These are phyloP conservation scores for Brenthis ino DNA, from an alignment of 2,888 invertebrate genomes.

Conservation along the genomic window DNA sequence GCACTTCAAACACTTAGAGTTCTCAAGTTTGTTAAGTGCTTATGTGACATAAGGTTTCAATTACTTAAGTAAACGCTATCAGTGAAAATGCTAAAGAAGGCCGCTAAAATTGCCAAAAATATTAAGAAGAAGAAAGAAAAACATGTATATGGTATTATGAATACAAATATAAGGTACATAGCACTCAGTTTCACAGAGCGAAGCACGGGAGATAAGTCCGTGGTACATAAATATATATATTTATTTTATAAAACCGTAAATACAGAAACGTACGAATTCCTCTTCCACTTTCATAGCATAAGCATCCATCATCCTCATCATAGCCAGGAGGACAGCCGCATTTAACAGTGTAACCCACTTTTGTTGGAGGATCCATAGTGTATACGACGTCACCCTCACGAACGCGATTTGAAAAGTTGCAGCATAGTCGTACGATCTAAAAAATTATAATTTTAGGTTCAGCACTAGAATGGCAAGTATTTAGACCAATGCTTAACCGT, in stretches of 20 bases:
- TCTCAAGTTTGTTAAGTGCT: conserved; percentile 14
- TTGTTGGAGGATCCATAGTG: conserved; percentile 44
- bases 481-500: no score
- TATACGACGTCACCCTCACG: conserved; percentile 45
- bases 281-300: conserved; percentile 48
- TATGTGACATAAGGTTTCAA: conserved; percentile 24
- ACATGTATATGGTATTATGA: no score
- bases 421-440: conserved; percentile 58
- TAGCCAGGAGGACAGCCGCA: conserved; percentile 65
- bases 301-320: conserved; percentile 58
- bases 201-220: no score
- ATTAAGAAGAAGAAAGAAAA: no score
- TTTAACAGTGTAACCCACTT: conserved; percentile 41
- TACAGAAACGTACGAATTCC: conserved; percentile 16
- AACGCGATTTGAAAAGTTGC: conserved; percentile 59
- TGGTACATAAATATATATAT: no score
- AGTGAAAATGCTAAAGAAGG: background rate
- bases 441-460: conserved; percentile 17
- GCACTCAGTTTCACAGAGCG: no score
- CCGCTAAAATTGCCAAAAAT: no score
- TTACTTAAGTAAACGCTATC: conserved; percentile 17
- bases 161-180: no score
- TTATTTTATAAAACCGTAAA: background rate
- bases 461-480: no score
- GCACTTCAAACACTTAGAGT: background rate